Base-by-base conservation (phyloP, 2,888 invertebrate genomes). In the Drosophila parthenogenetica region DNA sequence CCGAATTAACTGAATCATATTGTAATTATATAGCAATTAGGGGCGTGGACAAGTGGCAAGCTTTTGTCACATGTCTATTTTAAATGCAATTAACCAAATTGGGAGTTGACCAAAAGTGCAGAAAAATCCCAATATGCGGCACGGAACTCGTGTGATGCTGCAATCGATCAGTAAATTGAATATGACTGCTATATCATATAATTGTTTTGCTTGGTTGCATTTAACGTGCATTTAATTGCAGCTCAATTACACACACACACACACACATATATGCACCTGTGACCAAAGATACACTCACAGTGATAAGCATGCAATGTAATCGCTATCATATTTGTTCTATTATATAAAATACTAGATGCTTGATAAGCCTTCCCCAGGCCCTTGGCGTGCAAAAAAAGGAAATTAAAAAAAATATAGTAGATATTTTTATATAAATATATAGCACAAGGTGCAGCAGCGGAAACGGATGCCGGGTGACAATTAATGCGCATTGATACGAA, bases 1-100 rank as follows among this genome's bases (percentile, higher is more conserved):
- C 37, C 29, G 63, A 79, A 81, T 65, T 70, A 66, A 60, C 63
- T 72, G 62, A 79, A 81, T 79, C 72, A 77, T 62, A 68, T 61
- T 73, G 77, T 76, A 82, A 84, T 89, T 89, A 89, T 87, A 69
- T 84, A 76, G 82, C 76, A 79, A 87, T 89, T 88, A 83, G 71
- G 69, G 73, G 77, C 73, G 69, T 69, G 69, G 50, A 16, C 42
- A 50, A 46, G 17, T 29, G 40, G 43, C 35, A 45, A 53, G 53
- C 50, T 46, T 29, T 67, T 69, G 77, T 70, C 66, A 65, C 70
- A 71, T 65, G 69, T 61, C 45, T 58, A 29, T 51, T 51, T 64
- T 40, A 55, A 75, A 63, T 64, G 65, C 64, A 81, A 77, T 72
- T 81, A 76, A 46, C 48, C 29, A 50, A 64, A 48, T 25, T 16